These are phyloP conservation scores for Xylocopa sonorina DNA, from an alignment of 1,140 invertebrate genomes.

Conservation along the genomic window DNA sequence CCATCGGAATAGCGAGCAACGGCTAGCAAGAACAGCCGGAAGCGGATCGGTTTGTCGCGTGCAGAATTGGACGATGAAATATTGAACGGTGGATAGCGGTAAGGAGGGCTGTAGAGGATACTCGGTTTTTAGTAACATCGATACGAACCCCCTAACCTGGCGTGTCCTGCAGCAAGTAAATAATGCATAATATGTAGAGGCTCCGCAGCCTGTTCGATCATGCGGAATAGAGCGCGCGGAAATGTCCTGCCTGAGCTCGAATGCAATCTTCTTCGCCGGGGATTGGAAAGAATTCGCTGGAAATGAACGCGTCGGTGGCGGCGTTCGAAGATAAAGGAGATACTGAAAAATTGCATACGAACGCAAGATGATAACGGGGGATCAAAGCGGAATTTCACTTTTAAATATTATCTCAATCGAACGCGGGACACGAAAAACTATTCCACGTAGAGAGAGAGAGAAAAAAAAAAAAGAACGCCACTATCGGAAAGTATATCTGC, in stretches of 20 bases:
- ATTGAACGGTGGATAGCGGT: background rate
- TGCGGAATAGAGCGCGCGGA: background rate
- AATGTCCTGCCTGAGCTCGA: background rate
- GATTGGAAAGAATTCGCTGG: background rate
- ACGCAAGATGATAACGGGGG: background rate
- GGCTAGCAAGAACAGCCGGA: background rate
- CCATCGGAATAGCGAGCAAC: background rate
- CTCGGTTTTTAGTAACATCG: slow-evolving; percentile 26
- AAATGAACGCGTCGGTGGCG: background rate
- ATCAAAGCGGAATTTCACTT: background rate
- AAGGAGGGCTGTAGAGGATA: background rate
- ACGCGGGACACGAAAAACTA: background rate
- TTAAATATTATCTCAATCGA: background rate
- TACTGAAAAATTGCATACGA: background rate
- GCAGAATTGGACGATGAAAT: slow-evolving; percentile 26
- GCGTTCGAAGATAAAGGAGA: background rate
- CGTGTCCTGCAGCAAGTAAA: background rate
- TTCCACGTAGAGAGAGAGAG: too few species aligned
- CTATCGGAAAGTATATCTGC: background rate
- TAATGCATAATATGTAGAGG: background rate
- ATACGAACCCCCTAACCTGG: background rate
- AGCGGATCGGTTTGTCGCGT: slow-evolving; percentile 7
- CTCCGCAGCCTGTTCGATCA: background rate
- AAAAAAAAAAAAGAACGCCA: too few species aligned
- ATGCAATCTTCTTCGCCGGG: background rate